Percentiles rank a stretch among this genome's conserved stretches.
Conservation (phyloP, 1,140 invertebrate species). For the Sarcophaga bullata region DNA sequence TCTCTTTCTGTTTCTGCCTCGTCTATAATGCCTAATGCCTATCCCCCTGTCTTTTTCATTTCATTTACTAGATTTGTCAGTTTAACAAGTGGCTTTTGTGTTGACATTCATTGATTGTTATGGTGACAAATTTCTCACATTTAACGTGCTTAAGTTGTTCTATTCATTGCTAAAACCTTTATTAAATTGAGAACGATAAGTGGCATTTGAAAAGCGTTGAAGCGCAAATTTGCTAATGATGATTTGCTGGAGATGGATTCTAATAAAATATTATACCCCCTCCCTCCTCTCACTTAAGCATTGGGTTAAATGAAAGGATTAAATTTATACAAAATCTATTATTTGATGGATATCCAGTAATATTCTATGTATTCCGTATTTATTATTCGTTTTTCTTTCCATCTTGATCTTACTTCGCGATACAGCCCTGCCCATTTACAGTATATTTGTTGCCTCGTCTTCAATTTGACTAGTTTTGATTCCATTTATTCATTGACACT, state of each 20-base stretch:
- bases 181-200: neutral
- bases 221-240: conserved; percentile 30
- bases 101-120: conserved; percentile 39
- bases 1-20: neutral
- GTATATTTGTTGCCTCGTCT: too few relatives aligned
- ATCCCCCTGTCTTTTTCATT: neutral
- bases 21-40: too few relatives aligned
- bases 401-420: too few relatives aligned
- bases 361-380: too few relatives aligned
- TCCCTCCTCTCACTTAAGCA: neutral
- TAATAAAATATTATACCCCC: neutral
- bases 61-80: neutral
- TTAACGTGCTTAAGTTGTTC: conserved; percentile 49
- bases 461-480: too few relatives aligned
- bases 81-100: conserved; percentile 39
- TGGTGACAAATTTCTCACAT: conserved; percentile 53
- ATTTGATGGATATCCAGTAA: too few relatives aligned
- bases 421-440: too few relatives aligned
- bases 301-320: neutral
- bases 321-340: too few relatives aligned
- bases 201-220: conserved; percentile 22
- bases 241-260: neutral
- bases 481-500: too few relatives aligned
- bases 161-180: conserved; percentile 4
- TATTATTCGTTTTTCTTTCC: too few relatives aligned